These are phyloP conservation scores for Neodiprion virginianus DNA, from an alignment of 1,140 invertebrate species.

Conservation along the genomic window DNA sequence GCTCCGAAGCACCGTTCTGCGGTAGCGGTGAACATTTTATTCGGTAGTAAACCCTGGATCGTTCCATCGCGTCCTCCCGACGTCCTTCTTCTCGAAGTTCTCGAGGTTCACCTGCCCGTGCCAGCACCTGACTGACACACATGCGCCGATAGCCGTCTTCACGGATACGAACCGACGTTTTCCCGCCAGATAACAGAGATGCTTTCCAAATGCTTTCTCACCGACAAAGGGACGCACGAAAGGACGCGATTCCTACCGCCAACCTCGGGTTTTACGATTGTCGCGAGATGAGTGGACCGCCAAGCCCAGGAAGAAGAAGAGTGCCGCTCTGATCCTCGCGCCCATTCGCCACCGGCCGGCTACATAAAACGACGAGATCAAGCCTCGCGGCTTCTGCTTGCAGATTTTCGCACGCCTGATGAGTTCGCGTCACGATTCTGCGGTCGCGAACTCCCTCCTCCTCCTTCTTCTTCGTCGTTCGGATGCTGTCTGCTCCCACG, in stretches of 20 bases:
- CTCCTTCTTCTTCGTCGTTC: neutral
- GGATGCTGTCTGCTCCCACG: conserved; percentile 6
- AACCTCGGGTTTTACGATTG: conserved; percentile 38
- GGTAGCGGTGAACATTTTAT: neutral
- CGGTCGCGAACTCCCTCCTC: conserved; percentile 35
- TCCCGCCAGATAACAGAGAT: conserved; percentile 5
- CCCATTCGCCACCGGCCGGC: conserved; percentile 20
- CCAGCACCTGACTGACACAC: too few relatives aligned
- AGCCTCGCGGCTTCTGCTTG: conserved; percentile 23
- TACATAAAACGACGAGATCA: conserved; percentile 17
- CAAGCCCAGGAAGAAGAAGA: conserved; percentile 21
- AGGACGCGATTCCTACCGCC: too few relatives aligned
- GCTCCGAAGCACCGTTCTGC: neutral
- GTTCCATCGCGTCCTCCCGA: neutral
- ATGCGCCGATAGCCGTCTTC: too few relatives aligned
- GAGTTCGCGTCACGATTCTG: conserved; percentile 52
- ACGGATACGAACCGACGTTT: too few relatives aligned
- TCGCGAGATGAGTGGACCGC: conserved; percentile 25
- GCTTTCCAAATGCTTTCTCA: conserved; percentile 34
- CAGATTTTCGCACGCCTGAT: conserved; percentile 53
- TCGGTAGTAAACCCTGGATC: neutral
- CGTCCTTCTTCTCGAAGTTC: neutral
- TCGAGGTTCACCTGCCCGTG: too few relatives aligned
- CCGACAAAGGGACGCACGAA: conserved; percentile 36
- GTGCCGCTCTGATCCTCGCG: conserved; percentile 17